A percentile compares a stretch with the other conserved stretches of the same genome.
phyloP scores from a whole-genome alignment of 2,888 invertebrate species.

The Zaprionus obscuricornis region DNA sequence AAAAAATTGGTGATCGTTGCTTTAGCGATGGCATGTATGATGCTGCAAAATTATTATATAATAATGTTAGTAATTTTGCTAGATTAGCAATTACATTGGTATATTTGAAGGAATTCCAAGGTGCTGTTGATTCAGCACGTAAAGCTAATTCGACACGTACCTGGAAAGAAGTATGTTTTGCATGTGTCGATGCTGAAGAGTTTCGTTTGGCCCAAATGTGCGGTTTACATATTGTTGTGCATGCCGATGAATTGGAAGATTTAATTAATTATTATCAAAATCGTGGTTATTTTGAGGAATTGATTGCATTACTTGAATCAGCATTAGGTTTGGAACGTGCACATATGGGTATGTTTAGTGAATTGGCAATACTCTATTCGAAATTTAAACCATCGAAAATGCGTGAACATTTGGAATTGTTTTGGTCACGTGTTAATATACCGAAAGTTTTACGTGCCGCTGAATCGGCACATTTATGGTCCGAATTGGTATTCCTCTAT shows the following conservation, averaged over 20 bases:
- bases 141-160: conserved; percentile 98
- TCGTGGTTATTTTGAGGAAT: conserved; percentile 98
- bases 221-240: conserved; percentile 99
- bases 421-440: conserved; percentile 99
- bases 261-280: conserved; percentile 99
- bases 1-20: conserved; percentile 99
- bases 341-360: conserved; percentile 99
- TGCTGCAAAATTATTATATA: conserved; percentile 98
- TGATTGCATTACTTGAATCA: conserved; percentile 97
- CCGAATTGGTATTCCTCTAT: conserved; percentile 99
- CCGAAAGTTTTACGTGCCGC: conserved; percentile 99
- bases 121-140: conserved; percentile 98
- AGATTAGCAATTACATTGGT: conserved; percentile 98
- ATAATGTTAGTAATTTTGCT: conserved; percentile 99
- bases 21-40: conserved; percentile 99
- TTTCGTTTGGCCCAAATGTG: conserved; percentile 99
- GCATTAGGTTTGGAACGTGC: conserved; percentile 98
- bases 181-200: conserved; percentile 99
- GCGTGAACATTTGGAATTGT: conserved; percentile 99
- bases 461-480: conserved; percentile 99
- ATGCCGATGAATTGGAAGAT: conserved; percentile 99
- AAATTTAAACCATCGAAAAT: conserved; percentile 99
- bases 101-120: conserved; percentile 98
- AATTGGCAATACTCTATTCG: conserved; percentile 98
- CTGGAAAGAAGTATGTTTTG: conserved; percentile 99